Evolutionary conservation across 2,797 vertebrate genomes (phyloP), one percentile per base, ranked within the genome.

Genomic region (Botia almorhae): DNA sequence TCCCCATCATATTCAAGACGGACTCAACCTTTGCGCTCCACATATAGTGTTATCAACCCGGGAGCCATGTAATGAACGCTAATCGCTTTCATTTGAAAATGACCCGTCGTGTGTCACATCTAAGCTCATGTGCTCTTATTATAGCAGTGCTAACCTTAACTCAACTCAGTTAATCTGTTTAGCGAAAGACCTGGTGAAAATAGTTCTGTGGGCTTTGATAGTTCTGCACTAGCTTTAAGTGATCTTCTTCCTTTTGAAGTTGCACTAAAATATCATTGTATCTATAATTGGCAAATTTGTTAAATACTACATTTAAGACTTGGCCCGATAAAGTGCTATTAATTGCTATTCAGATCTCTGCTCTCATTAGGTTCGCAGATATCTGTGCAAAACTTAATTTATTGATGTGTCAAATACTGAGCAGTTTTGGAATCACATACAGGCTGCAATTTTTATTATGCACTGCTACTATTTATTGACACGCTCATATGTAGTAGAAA

Each of bases 1-100:
- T 74, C 86, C 81, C 79, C 77, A 85, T 87, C 81, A 84, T 78
- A 71, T 60, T 85, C 82, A 87, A 82, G 56, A 80, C 48, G 74
- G 56, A 80, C 6, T 7, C 63, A 79, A 86, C 64, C 72, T 19
- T 48, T 69, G 7, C 84, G 33, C 64, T 55, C 71, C 83, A 58
- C 65, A 61, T 71, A 55, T 70, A 65, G 53, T 12, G 17, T 56
- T 55, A 71, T 71, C 73, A 80, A 71, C 77, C 23, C 33, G 72
- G 48, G 48, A 71, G 51, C 56, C 74, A 17, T 60, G 69, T 75
- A 80, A 69, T 80, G 71, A 78, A 78, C 82, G 74, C 76, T 80
- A 74, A 83, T 80, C 74, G 71, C 76, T 74, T 76, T 63, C 76
- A 70, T 80, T 79, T 75, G 76, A 74, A 80, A 83, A 80, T 80